phyloP scores from a whole-genome alignment of 2,888 invertebrate genomes.

The Trichopoda pennipes region DNA sequence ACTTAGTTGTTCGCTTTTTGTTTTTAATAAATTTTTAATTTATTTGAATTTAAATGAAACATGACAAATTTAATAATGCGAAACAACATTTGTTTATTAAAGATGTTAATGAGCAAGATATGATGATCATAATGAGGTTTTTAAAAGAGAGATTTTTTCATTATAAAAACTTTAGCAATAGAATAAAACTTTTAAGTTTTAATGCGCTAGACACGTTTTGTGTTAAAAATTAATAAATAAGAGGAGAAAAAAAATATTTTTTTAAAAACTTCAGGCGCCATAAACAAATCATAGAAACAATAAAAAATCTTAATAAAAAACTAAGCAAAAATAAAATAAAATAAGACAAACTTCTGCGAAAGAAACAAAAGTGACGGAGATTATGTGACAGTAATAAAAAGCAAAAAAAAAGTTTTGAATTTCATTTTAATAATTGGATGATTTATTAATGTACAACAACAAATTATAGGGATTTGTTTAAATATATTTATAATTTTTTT shows the following conservation, averaged over 20 bases:
- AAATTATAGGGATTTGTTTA: background rate
- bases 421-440: conserved; percentile 25
- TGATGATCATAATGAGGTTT: conserved; percentile 3
- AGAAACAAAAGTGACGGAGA: conserved; percentile 14
- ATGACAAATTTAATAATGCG: conserved; percentile 60
- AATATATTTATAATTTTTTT: conserved; percentile 8
- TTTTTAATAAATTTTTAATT: conserved; percentile 25
- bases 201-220: conserved; percentile 52
- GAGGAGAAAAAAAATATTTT: background rate
- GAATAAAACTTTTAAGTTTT: conserved; percentile 3
- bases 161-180: conserved; percentile 3
- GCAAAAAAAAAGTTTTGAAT: conserved; percentile 28
- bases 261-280: conserved; percentile 52
- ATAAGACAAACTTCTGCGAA: conserved; percentile 4
- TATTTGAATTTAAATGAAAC: conserved; percentile 50
- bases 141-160: background rate
- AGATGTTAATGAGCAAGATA: conserved; percentile 11
- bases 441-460: conserved; percentile 16
- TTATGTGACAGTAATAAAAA: conserved; percentile 50
- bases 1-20: background rate
- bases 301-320: conserved; percentile 46
- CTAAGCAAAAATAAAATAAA: conserved; percentile 27
- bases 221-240: conserved; percentile 17
- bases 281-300: conserved; percentile 45
- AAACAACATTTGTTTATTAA: conserved; percentile 46